Percentiles rank a stretch among this genome's conserved stretches.
These are phyloP conservation scores for Scolopax mira DNA, from an alignment of 2,113 vertebrate species.

Conservation along the genomic window DNA sequence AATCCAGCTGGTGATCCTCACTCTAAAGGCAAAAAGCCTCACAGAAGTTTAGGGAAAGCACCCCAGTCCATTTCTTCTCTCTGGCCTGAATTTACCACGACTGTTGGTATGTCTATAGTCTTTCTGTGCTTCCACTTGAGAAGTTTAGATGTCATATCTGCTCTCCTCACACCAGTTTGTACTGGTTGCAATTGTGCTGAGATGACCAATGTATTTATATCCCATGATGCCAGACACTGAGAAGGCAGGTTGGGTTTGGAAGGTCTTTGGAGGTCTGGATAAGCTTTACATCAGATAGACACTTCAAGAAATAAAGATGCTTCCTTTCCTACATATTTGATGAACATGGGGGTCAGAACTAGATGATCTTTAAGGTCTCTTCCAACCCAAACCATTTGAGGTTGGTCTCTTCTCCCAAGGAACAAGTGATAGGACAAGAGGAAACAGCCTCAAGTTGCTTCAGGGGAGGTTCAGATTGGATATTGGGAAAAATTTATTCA, in stretches of 20 bases:
- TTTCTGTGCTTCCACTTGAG: background rate
- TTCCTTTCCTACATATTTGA: background rate
- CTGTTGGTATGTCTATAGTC: background rate
- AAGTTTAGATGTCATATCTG: background rate
- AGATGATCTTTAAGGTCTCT: too few species aligned
- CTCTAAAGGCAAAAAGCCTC: background rate
- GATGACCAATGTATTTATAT: background rate
- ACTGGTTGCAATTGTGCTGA: background rate
- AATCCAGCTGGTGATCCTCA: background rate
- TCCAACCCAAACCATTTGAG: too few species aligned
- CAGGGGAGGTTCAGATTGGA: too few species aligned
- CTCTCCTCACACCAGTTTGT: background rate
- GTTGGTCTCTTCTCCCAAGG: too few species aligned
- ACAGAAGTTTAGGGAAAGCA: background rate
- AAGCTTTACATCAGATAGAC: background rate
- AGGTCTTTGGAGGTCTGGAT: background rate
- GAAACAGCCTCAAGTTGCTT: too few species aligned
- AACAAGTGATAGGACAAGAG: too few species aligned
- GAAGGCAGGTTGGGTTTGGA: background rate
- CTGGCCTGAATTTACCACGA: background rate
- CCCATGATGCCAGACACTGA: rapidly evolving
- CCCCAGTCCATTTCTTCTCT: background rate
- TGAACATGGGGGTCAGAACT: too few species aligned
- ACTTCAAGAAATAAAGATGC: background rate
- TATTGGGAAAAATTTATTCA: too few species aligned